Conservation (phyloP, 2,797 vertebrate species). For the Halcyon smyrnensis region DNA sequence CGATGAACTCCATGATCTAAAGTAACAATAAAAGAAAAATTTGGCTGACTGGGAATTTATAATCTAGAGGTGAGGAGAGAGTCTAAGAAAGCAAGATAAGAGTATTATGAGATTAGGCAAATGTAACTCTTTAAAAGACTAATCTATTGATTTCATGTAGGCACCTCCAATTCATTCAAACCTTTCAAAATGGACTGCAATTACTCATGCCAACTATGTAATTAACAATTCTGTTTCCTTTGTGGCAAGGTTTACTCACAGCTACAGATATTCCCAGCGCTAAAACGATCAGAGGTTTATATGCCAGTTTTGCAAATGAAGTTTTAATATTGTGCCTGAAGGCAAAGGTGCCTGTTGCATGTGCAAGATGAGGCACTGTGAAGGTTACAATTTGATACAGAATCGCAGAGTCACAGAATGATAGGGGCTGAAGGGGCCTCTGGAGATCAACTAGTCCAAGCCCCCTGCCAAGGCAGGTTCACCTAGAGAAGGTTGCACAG, state of each 20-base stretch:
- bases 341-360: neutral
- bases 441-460: no score
- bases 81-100: neutral
- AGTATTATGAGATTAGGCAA: neutral
- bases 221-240: neutral
- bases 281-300: neutral
- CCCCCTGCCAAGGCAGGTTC: no score
- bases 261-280: neutral
- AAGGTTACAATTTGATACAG: rapidly evolving
- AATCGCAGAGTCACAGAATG: no score
- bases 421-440: no score
- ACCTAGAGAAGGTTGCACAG: no score
- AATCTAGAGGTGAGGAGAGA: constrained; percentile 24
- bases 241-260: neutral
- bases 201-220: neutral
- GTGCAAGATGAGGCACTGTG: rapidly evolving
- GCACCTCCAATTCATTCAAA: neutral
- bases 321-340: neutral
- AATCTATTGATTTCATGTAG: neutral
- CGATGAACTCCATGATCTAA: constrained; percentile 93
- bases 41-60: constrained; percentile 75
- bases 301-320: neutral
- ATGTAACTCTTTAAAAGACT: neutral
- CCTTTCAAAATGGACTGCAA: neutral
- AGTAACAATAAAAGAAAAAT: constrained; percentile 87